Conservation (phyloP, 2,888 invertebrate species). For the Dascillus cervinus region DNA sequence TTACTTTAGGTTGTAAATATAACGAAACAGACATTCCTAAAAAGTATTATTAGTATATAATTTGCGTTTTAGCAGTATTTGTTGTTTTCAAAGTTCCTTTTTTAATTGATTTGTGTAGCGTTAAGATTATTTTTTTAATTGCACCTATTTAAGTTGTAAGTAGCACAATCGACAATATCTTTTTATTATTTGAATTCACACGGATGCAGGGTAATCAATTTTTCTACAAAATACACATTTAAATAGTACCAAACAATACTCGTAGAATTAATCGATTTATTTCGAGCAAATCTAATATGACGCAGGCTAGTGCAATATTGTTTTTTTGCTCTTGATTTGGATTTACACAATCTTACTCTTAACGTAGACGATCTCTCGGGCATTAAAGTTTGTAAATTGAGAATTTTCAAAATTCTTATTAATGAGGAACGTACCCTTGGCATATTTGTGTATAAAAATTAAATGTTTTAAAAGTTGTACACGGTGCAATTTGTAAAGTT, state of each 20-base stretch:
- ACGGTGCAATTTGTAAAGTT: slow-evolving; percentile 42
- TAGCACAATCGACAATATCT: slow-evolving; percentile 27
- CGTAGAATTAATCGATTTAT: slow-evolving; percentile 10
- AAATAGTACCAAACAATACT: slow-evolving; percentile 19
- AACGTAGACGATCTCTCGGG: slow-evolving; percentile 2
- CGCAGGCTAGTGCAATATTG: slow-evolving; percentile 25
- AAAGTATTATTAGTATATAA: slow-evolving; percentile 42
- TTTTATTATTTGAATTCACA: slow-evolving; percentile 15
- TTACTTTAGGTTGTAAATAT: slow-evolving; percentile 38
- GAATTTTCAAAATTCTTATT: slow-evolving; percentile 22
- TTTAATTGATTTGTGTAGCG: slow-evolving; percentile 13
- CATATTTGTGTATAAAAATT: slow-evolving; percentile 40
- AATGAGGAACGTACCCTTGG: slow-evolving; percentile 44
- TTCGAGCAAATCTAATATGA: slow-evolving; percentile 4
- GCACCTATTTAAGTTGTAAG: slow-evolving; percentile 12
- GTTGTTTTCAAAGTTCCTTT: slow-evolving; percentile 26
- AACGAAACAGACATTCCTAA: slow-evolving; percentile 40
- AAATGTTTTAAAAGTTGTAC: slow-evolving; percentile 37
- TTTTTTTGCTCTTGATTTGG: slow-evolving; percentile 13
- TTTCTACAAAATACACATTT: slow-evolving; percentile 11
- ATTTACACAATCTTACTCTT: slow-evolving; percentile 4
- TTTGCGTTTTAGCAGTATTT: no score
- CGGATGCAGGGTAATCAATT: slow-evolving; percentile 23
- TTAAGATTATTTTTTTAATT: slow-evolving; percentile 9
- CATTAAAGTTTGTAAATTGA: slow-evolving; percentile 24